Base-by-base conservation (phyloP, 2,113 vertebrate species). In the Odobenus rosmarus region DNA sequence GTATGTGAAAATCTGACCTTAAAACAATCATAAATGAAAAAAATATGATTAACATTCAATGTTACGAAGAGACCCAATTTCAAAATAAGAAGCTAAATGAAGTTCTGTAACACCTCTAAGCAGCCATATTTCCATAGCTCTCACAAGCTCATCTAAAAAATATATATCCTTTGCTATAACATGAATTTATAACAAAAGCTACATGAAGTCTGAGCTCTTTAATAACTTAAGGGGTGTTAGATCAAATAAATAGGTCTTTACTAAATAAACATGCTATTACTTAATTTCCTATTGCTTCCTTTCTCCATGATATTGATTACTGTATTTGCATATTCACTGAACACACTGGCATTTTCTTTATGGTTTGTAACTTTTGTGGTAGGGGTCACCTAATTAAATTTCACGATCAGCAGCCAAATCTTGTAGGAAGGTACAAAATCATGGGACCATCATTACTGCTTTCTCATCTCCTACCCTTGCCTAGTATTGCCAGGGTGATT, bases 151-250 rank as follows among this genome's bases (percentile, higher is more conserved):
- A 85, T 24, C 14, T 36, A 31, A 62, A 42, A 96, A 36, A 15
- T 83, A 82, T 19, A 31, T 31, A 46, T 74, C 4, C 12, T 88
- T 95, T 85, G 46, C 16, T 74, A 55, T n/a, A 93, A 42, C 57
- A 62, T 62, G 33, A 64, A 71, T 91, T 96, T 86, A 10, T 85
- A 92, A 84, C 23, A 88, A 81, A 96, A 69, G 13, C 13, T 62
- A 18, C 12, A 42, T 62, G 53, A 83, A 83, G 3, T 62, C 16
- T 85, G 80, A 80, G 13, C 62, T 42, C 6, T 84, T 86, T 71
- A 82, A 42, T 92, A 79, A 89, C 51, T 64, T 77, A 33, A 85
- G 39, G 12, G 26, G 0, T 90, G n/a, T 79, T 95, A 49, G n/a
- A 74, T 71, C 12, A 90, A 95, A 81, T 39, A 76, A 86, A 86